Conservation (phyloP, 2,888 invertebrate species). For the Neoaliturus tenellus region DNA sequence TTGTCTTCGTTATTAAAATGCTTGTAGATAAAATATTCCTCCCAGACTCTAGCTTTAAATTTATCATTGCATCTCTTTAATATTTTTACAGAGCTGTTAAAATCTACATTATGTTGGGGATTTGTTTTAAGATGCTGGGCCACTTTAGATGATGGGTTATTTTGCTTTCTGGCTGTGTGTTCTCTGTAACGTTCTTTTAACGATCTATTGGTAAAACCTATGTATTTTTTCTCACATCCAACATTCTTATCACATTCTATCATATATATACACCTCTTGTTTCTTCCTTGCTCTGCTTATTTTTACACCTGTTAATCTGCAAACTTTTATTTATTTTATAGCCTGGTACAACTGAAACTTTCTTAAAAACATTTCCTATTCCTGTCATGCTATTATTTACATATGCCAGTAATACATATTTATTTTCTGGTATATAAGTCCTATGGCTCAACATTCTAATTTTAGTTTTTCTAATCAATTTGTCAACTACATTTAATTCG, state of each 20-base stretch:
- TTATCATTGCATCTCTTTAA: too few species aligned
- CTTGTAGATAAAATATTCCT: too few species aligned
- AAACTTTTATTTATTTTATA: conserved; percentile 1
- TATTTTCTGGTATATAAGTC: neutral
- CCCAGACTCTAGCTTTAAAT: too few species aligned
- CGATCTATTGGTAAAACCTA: too few species aligned
- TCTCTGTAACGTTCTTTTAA: neutral
- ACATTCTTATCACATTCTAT: neutral
- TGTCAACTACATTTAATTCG: neutral
- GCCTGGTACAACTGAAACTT: neutral
- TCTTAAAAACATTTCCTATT: neutral
- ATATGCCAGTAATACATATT: neutral
- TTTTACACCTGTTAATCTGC: neutral
- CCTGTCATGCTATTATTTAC: neutral
- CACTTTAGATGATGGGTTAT: too few species aligned
- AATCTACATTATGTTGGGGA: too few species aligned
- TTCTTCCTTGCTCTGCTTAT: neutral
- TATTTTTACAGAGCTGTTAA: too few species aligned
- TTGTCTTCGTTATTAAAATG: too few species aligned
- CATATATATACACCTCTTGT: neutral
- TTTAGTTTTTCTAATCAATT: neutral
- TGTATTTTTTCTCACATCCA: neutral
- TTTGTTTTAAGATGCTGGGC: too few species aligned
- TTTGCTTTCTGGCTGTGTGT: too few species aligned
- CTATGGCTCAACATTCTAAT: neutral